phyloP scores from a whole-genome alignment of 2,113 vertebrate species.

The Onychostoma macrolepis region DNA sequence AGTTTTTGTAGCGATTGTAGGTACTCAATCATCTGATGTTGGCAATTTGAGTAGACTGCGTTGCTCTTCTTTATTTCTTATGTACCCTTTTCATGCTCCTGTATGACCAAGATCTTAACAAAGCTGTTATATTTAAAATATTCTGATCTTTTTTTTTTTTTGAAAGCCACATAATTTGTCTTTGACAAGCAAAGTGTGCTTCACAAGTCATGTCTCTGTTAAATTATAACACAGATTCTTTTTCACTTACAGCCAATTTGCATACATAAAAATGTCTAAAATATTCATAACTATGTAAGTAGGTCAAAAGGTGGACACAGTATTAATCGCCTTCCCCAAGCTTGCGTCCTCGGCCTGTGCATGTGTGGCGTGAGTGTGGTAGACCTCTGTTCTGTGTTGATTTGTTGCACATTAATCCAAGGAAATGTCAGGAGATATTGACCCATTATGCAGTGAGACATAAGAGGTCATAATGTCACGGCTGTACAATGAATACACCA shows the following conservation, averaged over 20 bases:
- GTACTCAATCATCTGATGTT: not conserved
- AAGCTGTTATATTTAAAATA: not conserved
- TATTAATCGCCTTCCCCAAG: not conserved
- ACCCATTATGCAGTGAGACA: constrained; percentile 19
- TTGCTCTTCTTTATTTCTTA: not conserved
- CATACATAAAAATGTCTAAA: constrained; percentile 24
- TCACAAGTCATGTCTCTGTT: constrained; percentile 2
- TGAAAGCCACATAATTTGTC: not conserved
- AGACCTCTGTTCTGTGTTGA: not conserved
- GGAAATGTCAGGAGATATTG: constrained; percentile 35
- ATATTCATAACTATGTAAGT: constrained; percentile 30
- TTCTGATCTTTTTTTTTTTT: not conserved
- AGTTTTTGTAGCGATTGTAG: not conserved
- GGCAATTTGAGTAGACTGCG: not conserved
- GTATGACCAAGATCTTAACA: not conserved
- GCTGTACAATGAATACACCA: constrained; percentile 2
- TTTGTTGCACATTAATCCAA: constrained; percentile 32
- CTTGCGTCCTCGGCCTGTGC: not conserved
- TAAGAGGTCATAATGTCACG: constrained; percentile 23
- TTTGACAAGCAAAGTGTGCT: constrained; percentile 16
- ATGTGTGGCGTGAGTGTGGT: not conserved
- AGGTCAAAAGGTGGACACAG: constrained; percentile 30
- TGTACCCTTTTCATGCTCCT: not conserved
- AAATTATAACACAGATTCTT: constrained; percentile 10
- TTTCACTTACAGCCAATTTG: constrained; percentile 5